A percentile compares a stretch with the other conserved stretches of the same genome.
Conservation (phyloP, 2,113 vertebrate genomes). For the Lota lota region DNA sequence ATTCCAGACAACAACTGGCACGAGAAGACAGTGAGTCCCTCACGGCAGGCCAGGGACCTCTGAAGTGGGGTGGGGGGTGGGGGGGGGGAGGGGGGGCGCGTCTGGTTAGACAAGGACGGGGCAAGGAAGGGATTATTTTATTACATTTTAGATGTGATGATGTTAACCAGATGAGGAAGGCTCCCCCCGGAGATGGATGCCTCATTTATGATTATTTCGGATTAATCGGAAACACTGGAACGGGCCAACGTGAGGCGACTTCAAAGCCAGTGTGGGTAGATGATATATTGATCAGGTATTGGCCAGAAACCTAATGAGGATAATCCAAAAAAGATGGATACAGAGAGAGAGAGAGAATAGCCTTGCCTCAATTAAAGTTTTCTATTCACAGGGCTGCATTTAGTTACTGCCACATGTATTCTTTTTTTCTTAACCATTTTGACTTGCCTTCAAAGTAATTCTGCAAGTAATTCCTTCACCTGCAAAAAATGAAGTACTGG, state of each 20-base stretch:
- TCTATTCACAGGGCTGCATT: conserved; percentile 38
- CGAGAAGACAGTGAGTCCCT: conserved; percentile 41
- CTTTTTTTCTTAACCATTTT: too few relatives aligned
- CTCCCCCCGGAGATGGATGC: conserved; percentile 51
- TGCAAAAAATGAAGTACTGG: too few relatives aligned
- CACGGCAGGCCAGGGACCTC: conserved; percentile 38
- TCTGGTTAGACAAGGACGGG: conserved; percentile 20
- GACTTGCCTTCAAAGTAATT: too few relatives aligned
- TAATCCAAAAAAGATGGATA: conserved; percentile 42
- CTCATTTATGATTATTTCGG: conserved; percentile 65
- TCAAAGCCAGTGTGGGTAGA: conserved; percentile 43
- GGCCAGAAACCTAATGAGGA: conserved; percentile 36
- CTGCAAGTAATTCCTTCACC: too few relatives aligned
- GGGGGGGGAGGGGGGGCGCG: conserved; percentile 16
- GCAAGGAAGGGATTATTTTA: conserved; percentile 50
- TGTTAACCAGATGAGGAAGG: conserved; percentile 69
- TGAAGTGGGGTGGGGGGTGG: conserved; percentile 13
- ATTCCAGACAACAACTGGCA: conserved; percentile 59
- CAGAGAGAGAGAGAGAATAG: conserved; percentile 25
- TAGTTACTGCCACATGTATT: conserved; percentile 37
- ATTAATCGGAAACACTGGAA: conserved; percentile 56
- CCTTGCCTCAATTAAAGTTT: conserved; percentile 21
- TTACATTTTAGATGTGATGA: conserved; percentile 55
- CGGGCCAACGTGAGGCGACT: conserved; percentile 35
- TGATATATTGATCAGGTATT: conserved; percentile 53